Evolutionary conservation across 2,113 vertebrate genomes (phyloP).

Genomic region (Nesoenas mayeri): DNA sequence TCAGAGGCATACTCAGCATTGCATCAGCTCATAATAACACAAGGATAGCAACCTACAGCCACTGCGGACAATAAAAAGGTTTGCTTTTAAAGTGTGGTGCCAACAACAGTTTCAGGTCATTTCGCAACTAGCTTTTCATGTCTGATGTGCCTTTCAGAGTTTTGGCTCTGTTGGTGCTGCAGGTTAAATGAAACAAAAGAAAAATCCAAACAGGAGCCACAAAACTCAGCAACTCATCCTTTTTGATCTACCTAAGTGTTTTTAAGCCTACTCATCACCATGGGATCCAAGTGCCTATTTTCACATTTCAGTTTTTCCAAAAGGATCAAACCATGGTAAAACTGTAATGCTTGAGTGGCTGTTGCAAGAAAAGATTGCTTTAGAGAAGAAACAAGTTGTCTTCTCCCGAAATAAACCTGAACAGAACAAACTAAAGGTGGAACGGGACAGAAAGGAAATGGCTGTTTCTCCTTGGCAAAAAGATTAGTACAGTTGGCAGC

Average conservation of each 20-base stretch:
- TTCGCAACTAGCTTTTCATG: conserved; percentile 24
- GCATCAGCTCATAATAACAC: background rate
- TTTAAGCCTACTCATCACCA: conserved; percentile 21
- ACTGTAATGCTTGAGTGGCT: background rate
- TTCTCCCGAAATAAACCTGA: background rate
- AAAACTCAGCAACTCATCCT: background rate
- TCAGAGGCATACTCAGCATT: background rate
- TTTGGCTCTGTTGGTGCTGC: conserved; percentile 17
- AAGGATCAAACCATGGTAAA: background rate
- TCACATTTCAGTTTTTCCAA: background rate
- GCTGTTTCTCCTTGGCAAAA: background rate
- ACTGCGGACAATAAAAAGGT: background rate
- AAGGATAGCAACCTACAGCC: background rate
- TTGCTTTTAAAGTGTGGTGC: background rate
- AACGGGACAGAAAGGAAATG: background rate
- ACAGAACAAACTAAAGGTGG: background rate
- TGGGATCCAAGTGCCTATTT: background rate
- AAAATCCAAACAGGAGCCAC: conserved; percentile 37
- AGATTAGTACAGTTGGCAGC: background rate
- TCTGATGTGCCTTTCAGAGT: background rate
- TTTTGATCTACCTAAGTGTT: conserved; percentile 15
- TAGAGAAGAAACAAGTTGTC: background rate
- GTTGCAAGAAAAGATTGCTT: background rate
- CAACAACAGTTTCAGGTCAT: conserved; percentile 28
- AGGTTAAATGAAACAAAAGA: conserved; percentile 39